Conservation (phyloP, 2,888 invertebrate genomes). For the Aporophyla lueneburgensis region DNA sequence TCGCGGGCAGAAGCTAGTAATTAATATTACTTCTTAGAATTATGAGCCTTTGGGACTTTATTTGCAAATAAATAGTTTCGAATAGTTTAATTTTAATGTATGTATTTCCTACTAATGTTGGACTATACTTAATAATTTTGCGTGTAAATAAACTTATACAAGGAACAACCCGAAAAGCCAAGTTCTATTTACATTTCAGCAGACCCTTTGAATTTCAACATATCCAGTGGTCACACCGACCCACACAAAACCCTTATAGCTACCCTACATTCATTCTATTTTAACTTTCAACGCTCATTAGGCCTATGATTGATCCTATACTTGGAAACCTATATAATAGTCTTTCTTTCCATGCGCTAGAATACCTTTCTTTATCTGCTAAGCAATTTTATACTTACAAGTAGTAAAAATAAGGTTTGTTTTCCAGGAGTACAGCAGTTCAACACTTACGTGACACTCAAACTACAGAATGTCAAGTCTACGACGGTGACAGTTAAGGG, state of each 20-base stretch:
- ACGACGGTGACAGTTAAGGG: slow-evolving; percentile 99
- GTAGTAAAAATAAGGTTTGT: slow-evolving; percentile 49
- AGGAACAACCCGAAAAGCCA: slow-evolving; percentile 15
- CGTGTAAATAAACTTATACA: slow-evolving; percentile 12
- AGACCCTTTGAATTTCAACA: slow-evolving; percentile 11
- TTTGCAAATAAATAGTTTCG: background rate
- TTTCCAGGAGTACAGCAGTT: slow-evolving; percentile 95
- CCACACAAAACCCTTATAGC: slow-evolving; percentile 22
- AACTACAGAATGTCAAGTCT: slow-evolving; percentile 99
- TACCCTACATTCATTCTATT: slow-evolving; percentile 35
- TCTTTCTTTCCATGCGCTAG: slow-evolving; percentile 47
- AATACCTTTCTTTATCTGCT: slow-evolving; percentile 18
- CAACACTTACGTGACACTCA: slow-evolving; percentile 99
- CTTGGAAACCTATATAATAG: slow-evolving; percentile 37
- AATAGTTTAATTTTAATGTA: no score
- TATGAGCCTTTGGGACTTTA: no score
- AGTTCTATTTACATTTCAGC: slow-evolving; percentile 34
- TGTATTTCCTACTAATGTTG: no score
- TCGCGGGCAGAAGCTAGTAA: no score
- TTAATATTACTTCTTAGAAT: background rate
- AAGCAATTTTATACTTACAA: slow-evolving; percentile 38
- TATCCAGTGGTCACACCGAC: slow-evolving; percentile 22
- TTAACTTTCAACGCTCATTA: slow-evolving; percentile 54
- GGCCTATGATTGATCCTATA: slow-evolving; percentile 49
- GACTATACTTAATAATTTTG: background rate